Conservation (phyloP, 2,888 invertebrate genomes). For the Yponomeuta plumbellus region DNA sequence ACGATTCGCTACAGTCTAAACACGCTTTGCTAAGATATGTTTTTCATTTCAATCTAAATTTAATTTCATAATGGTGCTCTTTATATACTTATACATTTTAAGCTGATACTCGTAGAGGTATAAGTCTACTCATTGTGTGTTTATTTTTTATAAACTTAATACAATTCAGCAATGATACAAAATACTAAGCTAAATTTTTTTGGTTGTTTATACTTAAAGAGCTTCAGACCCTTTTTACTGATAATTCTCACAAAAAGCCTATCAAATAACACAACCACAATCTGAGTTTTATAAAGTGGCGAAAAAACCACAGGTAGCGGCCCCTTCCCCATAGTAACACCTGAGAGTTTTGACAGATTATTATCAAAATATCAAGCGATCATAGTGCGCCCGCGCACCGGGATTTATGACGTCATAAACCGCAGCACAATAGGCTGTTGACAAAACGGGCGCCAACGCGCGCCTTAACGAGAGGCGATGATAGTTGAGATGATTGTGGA, state of each 20-base stretch:
- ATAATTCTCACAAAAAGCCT: not conserved
- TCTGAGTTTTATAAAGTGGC: not conserved
- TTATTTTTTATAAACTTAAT: no score
- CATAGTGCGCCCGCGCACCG: conserved; percentile 38
- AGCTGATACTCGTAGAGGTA: no score
- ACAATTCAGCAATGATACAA: no score
- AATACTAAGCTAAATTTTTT: no score
- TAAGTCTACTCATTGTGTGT: no score
- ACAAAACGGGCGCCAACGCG: conserved; percentile 42
- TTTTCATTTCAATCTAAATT: no score
- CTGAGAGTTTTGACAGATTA: conserved; percentile 49
- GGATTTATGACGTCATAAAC: conserved; percentile 64
- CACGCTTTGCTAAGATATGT: no score
- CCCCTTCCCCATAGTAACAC: conserved; percentile 22
- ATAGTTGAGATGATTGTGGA: conserved; percentile 5
- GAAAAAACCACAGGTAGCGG: conserved; percentile 17
- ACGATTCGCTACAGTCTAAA: no score
- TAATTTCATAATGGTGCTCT: no score
- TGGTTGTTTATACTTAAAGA: no score
- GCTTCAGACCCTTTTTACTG: no score
- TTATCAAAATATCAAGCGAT: conserved; percentile 29
- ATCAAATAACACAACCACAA: not conserved
- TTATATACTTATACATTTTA: no score
- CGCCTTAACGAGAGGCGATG: not conserved
- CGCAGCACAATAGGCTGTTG: conserved; percentile 45